Conservation (phyloP, 2,888 invertebrate genomes). For the Megastigmus dorsalis region DNA sequence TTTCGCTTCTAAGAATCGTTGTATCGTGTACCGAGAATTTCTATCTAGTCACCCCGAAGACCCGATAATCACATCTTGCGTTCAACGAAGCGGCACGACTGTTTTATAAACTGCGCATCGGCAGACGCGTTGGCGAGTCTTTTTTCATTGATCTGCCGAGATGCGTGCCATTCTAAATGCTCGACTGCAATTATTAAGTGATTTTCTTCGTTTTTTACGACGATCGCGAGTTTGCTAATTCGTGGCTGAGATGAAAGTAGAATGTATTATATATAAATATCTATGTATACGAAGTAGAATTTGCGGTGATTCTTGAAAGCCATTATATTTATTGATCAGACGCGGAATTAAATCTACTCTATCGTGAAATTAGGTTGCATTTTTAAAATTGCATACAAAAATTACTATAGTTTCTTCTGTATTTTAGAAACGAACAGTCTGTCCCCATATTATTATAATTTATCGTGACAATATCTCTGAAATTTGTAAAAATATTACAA, state of each 20-base stretch:
- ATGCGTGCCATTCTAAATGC: no score
- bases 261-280: no score
- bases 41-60: background rate
- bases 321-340: background rate
- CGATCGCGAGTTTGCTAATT: background rate
- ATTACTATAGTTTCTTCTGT: no score
- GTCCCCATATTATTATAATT: no score
- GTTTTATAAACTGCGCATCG: background rate
- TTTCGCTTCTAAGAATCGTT: background rate
- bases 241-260: background rate
- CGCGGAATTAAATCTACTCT: no score
- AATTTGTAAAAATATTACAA: no score
- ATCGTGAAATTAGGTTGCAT: no score
- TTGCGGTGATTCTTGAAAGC: slow-evolving; percentile 2
- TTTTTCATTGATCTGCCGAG: slow-evolving; percentile 11
- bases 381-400: no score
- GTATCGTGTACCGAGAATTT: background rate
- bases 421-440: no score
- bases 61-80: slow-evolving; percentile 1
- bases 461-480: no score
- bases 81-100: background rate
- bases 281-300: background rate
- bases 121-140: slow-evolving; percentile 8
- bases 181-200: slow-evolving; percentile 31
- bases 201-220: background rate